Evolutionary conservation across 23 tunicate species (phyloP).

Genomic region (Halocynthia aurantium): DNA sequence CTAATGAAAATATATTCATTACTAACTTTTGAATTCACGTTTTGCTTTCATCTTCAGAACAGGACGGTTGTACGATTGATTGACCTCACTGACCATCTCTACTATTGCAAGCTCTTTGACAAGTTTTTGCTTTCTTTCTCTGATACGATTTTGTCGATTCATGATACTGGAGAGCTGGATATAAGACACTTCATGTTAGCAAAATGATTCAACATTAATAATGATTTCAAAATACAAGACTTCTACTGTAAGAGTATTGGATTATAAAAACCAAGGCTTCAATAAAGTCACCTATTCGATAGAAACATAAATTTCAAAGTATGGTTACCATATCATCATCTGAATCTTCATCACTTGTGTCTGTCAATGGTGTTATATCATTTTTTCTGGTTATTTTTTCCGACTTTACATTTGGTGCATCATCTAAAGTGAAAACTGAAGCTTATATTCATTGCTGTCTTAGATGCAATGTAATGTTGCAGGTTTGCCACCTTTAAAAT

Average conservation of each 20-base stretch:
- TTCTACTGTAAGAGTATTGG: not conserved
- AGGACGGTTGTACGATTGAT: not conserved
- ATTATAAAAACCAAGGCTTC: not conserved
- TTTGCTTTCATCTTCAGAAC: not conserved
- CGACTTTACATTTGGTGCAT: no score
- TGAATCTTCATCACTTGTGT: constrained; percentile 12
- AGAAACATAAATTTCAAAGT: not conserved
- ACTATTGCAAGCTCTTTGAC: constrained; percentile 4
- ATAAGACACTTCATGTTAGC: no score
- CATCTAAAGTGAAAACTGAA: no score
- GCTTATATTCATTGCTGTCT: no score
- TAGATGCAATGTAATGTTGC: no score
- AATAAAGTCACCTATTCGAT: not conserved
- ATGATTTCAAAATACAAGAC: not conserved
- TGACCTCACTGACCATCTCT: not conserved
- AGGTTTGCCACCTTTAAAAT: no score
- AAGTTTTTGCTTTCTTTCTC: not conserved
- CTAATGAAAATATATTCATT: no score
- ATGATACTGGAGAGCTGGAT: not conserved
- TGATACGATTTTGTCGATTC: constrained; percentile 2
- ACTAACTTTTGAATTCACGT: no score
- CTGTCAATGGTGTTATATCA: not conserved
- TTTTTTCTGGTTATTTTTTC: no score
- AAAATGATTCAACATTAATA: no score
- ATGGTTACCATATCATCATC: not conserved